Evolutionary conservation across 2,888 invertebrate genomes (phyloP).

Genomic region (Eulithis prunata): DNA sequence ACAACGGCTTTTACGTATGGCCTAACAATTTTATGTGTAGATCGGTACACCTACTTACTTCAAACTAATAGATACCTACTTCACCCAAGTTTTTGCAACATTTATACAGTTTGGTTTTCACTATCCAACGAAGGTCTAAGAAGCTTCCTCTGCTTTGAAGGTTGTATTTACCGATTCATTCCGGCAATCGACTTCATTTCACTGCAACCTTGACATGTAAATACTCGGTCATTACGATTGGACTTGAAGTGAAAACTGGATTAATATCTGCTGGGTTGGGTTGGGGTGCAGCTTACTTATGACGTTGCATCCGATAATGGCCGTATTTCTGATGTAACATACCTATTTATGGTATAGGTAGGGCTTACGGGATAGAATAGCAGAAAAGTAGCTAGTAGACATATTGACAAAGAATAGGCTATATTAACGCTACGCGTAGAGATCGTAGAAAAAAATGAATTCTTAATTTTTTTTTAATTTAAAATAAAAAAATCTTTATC

Average conservation of each 20-base stretch:
- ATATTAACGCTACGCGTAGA: too few relatives aligned
- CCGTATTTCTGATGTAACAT: constrained; percentile 14
- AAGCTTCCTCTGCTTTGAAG: constrained; percentile 11
- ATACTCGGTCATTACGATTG: constrained; percentile 55
- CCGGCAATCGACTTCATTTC: constrained; percentile 20
- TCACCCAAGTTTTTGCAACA: too few relatives aligned
- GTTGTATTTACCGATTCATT: constrained; percentile 16
- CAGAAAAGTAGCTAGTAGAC: background rate
- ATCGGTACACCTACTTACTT: too few relatives aligned
- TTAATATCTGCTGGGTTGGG: constrained; percentile 23
- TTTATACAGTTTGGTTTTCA: background rate
- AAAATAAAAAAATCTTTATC: background rate
- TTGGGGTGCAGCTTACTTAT: constrained; percentile 33
- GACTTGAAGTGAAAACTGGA: constrained; percentile 37
- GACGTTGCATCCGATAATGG: constrained; percentile 21
- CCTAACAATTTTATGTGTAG: too few relatives aligned
- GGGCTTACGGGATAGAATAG: background rate
- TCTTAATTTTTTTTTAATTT: background rate
- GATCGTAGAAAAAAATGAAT: too few relatives aligned
- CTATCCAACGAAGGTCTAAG: constrained; percentile 1
- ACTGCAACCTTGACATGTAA: constrained; percentile 63
- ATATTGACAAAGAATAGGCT: too few relatives aligned
- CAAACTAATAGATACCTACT: too few relatives aligned
- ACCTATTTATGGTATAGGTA: background rate
- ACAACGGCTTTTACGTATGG: too few relatives aligned